Base-by-base conservation (phyloP, 1,140 invertebrate genomes). In the Glossosoma conforme region DNA sequence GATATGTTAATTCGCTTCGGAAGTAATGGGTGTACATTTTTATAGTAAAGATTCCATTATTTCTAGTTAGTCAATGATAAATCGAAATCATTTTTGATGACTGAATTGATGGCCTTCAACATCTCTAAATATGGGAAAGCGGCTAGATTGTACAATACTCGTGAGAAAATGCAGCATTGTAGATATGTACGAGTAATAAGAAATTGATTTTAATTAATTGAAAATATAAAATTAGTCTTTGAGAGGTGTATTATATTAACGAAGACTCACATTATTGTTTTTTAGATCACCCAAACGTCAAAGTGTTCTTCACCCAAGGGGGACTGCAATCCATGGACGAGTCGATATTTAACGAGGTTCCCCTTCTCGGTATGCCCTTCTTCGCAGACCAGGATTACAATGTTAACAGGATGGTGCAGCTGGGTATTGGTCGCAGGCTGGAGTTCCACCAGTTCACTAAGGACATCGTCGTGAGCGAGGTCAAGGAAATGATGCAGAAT, bases 241-340 rank as follows among this genome's bases (percentile, higher is more conserved):
- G 9, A 10, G 17, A 9, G 14, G n/a, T n/a, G n/a, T n/a, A n/a
- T n/a, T n/a, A n/a, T n/a, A n/a, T n/a, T n/a, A n/a, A n/a, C n/a
- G 21, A 21, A 30, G 10, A 44, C 15, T 2, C 59, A 3, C 48
- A 52, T 36, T 36, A 5, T 60, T 3, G 44, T 50, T 19, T 54
- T 68, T 11, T 60, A 75, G 76, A 60, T 22, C 78, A 83, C 63
- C 65, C 67, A n/a, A 77, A 79, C 20, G 48, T 76, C 2, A 69
- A 71, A 57, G 47, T 78, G 2, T 83, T 83, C 52, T 72, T 84
- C 17, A 79, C 75, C 9, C 80, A 83, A 60, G 80, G 80, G 46
- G 81, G 81, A 2, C 64, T 75, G 25, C 73, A 79, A 43, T 80
- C 81, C 17, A 67, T 74, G 6, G 75, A 77, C 37, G 81, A 84